Percentiles rank a stretch among this genome's conserved stretches.
Evolutionary conservation across 2,888 invertebrate genomes (phyloP).

Genomic region (Branchellion lobata): DNA sequence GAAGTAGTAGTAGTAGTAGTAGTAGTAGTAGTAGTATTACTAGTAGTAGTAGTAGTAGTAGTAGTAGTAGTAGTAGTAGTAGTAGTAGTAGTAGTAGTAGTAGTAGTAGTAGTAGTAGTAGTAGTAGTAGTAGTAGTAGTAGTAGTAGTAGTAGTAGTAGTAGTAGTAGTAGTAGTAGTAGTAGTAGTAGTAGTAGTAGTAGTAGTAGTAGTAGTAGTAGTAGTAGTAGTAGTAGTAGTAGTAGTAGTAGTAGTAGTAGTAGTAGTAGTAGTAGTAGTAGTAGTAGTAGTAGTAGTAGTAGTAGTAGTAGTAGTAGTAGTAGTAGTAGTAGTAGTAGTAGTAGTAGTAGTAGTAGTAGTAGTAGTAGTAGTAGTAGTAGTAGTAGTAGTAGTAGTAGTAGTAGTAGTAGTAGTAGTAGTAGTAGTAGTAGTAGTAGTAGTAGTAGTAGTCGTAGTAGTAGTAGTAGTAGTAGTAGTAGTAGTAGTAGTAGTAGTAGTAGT

Average conservation of each 20-base stretch:
- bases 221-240: slow-evolving; percentile 30
- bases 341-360: slow-evolving; percentile 27
- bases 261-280: slow-evolving; percentile 34
- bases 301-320: slow-evolving; percentile 34
- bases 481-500: slow-evolving; percentile 35
- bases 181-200: slow-evolving; percentile 32
- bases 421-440: background rate
- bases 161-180: slow-evolving; percentile 34
- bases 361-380: slow-evolving; percentile 32
- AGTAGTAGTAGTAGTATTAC: no score
- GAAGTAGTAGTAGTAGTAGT: no score
- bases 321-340: slow-evolving; percentile 30
- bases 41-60: no score
- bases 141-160: slow-evolving; percentile 34
- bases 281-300: slow-evolving; percentile 24
- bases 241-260: slow-evolving; percentile 34
- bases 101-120: slow-evolving; percentile 30
- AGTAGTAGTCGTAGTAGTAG: no score
- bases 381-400: slow-evolving; percentile 27
- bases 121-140: slow-evolving; percentile 34
- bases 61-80: slow-evolving; percentile 34
- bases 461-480: slow-evolving; percentile 21
- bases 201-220: slow-evolving; percentile 34
- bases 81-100: slow-evolving; percentile 32
- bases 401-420: slow-evolving; percentile 6